phyloP scores from a whole-genome alignment of 2,888 invertebrate species.

The Cataglyphis rosenhaueri region DNA sequence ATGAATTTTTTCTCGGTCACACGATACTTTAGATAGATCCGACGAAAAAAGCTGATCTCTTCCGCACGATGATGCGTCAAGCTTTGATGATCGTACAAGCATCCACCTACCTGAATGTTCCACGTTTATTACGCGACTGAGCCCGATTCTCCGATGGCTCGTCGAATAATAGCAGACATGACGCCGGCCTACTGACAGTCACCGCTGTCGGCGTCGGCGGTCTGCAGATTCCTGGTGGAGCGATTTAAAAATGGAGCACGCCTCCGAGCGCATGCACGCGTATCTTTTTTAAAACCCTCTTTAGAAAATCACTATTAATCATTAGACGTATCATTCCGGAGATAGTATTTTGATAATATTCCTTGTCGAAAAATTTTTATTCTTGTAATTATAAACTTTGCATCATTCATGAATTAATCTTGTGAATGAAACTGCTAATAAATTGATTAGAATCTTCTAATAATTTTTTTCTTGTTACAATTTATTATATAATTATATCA shows the following conservation, averaged over 20 bases:
- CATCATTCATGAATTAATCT: background rate
- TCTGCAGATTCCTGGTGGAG: slow-evolving; percentile 63
- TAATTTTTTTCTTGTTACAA: background rate
- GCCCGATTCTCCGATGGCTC: slow-evolving; percentile 59
- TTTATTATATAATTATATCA: background rate
- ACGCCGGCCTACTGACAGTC: slow-evolving; percentile 68
- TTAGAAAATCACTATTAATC: slow-evolving; percentile 1
- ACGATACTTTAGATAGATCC: background rate
- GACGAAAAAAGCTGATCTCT: background rate
- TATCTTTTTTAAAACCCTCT: slow-evolving; percentile 33
- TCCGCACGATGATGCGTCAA: slow-evolving; percentile 1
- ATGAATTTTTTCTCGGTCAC: background rate
- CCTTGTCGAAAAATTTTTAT: background rate
- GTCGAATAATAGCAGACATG: slow-evolving; percentile 71
- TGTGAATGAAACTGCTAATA: slow-evolving; percentile 6
- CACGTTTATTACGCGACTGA: slow-evolving; percentile 74
- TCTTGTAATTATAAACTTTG: background rate
- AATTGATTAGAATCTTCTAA: background rate
- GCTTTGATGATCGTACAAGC: slow-evolving; percentile 54
- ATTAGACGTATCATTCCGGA: background rate
- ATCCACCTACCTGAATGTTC: slow-evolving; percentile 62
- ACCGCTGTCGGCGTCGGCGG: slow-evolving; percentile 61
- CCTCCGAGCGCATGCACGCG: slow-evolving; percentile 27
- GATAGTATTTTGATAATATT: background rate
- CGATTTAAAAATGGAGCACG: slow-evolving; percentile 70